These are phyloP conservation scores for Turritopsis rubra DNA, from an alignment of 30 jellyfish, hydroid and myxozoan genomes.

Conservation along the genomic window DNA sequence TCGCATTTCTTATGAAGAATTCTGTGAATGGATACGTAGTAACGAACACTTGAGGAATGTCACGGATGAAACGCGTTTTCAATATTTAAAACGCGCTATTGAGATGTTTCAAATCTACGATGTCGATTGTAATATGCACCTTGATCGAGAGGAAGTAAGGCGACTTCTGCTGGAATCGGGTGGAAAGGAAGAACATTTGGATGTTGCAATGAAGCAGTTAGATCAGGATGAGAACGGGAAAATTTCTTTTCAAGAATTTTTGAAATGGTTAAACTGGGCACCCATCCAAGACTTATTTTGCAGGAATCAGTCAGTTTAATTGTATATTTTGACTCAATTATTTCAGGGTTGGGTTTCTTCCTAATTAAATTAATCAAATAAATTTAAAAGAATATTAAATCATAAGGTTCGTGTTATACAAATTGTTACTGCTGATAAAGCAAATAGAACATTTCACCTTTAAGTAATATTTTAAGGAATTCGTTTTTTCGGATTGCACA, in stretches of 20 bases:
- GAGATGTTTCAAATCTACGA: slow-evolving; percentile 35
- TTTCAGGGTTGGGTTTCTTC: no score
- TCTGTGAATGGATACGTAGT: slow-evolving; percentile 22
- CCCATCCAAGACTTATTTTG: slow-evolving; percentile 13
- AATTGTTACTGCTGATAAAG: background rate
- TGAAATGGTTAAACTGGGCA: slow-evolving; percentile 36
- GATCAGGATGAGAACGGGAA: slow-evolving; percentile 21
- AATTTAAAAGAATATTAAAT: no score
- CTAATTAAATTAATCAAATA: no score
- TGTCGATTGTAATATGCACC: background rate
- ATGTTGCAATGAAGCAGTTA: slow-evolving; percentile 19
- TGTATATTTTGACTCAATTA: background rate
- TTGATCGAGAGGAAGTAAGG: slow-evolving; percentile 24
- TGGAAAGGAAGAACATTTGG: slow-evolving; percentile 17
- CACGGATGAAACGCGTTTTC: slow-evolving; percentile 20
- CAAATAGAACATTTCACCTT: background rate
- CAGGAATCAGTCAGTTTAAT: background rate
- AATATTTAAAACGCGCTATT: slow-evolving; percentile 17
- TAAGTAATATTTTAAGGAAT: background rate
- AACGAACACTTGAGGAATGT: slow-evolving; percentile 15
- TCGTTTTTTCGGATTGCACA: background rate
- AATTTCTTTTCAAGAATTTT: slow-evolving; percentile 19
- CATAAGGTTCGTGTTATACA: background rate
- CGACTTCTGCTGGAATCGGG: slow-evolving; percentile 24
- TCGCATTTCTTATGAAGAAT: slow-evolving; percentile 22